phyloP scores from a whole-genome alignment of 30 jellyfish, hydroid and myxozoan genomes.

The Hydractinia echinata region DNA sequence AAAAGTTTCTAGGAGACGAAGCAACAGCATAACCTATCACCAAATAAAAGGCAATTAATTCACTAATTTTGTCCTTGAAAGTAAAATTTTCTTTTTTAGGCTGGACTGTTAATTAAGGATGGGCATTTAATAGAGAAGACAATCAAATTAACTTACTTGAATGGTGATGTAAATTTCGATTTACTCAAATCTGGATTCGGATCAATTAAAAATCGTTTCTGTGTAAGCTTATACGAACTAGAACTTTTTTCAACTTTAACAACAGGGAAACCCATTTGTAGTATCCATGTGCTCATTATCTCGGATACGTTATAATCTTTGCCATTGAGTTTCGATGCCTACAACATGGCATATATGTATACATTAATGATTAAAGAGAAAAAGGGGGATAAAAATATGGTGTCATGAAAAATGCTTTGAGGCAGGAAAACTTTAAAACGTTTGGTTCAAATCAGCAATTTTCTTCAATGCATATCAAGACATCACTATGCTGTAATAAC shows the following conservation, averaged over 20 bases:
- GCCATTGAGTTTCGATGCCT: conserved; percentile 21
- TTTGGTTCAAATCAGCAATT: background rate
- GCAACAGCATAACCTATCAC: no score
- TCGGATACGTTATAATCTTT: conserved; percentile 41
- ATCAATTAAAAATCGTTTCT: conserved; percentile 60
- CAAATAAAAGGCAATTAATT: no score
- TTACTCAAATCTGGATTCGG: conserved; percentile 65
- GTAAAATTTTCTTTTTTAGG: no score
- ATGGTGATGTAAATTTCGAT: conserved; percentile 70
- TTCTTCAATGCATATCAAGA: no score
- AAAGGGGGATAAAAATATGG: background rate
- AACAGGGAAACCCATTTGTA: conserved; percentile 95
- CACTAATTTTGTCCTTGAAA: no score
- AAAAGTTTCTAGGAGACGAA: no score
- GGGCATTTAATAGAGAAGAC: no score
- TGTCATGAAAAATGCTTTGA: background rate
- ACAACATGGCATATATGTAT: no score
- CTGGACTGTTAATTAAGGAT: no score
- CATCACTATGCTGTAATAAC: no score
- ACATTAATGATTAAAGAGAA: no score
- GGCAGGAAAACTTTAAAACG: background rate
- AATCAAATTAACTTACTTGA: conserved; percentile 35
- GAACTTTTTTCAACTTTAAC: conserved; percentile 34
- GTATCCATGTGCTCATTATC: conserved; percentile 90
- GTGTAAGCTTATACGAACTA: conserved; percentile 49